These are phyloP conservation scores for Karalla daura DNA, from an alignment of 2,797 vertebrate genomes.

Conservation along the genomic window DNA sequence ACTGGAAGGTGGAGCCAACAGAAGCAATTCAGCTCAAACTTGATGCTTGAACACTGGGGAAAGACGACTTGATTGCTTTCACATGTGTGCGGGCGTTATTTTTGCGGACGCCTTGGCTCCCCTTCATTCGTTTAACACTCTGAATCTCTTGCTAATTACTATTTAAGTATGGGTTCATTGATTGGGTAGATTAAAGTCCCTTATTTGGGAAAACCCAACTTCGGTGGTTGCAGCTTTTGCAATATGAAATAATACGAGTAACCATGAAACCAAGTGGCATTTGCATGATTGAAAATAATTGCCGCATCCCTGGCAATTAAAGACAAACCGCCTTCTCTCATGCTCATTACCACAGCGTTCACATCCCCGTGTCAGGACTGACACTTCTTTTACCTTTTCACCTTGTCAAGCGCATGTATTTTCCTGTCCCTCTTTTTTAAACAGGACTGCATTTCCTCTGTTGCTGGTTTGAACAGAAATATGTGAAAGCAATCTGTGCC, in stretches of 20 bases:
- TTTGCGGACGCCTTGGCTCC: slow-evolving; percentile 14
- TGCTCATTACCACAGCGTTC: not conserved
- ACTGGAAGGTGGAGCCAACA: slow-evolving; percentile 35
- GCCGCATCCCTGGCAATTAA: not conserved
- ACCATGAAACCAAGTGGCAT: too few species aligned
- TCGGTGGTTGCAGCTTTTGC: slow-evolving; percentile 1
- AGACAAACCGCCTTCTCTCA: not conserved
- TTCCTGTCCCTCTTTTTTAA: not conserved
- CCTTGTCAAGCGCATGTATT: not conserved
- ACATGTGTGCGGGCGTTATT: slow-evolving; percentile 49
- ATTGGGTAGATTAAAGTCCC: not conserved
- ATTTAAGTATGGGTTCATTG: not conserved
- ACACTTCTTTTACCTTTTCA: slow-evolving; percentile 10
- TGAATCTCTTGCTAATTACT: not conserved
- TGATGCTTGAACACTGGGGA: slow-evolving; percentile 8
- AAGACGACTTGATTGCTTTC: slow-evolving; percentile 57
- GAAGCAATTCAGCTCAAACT: slow-evolving; percentile 46
- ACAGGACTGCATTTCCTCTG: slow-evolving; percentile 6
- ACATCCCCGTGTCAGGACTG: not conserved
- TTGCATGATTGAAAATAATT: not conserved
- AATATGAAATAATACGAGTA: too few species aligned
- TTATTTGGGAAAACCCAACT: not conserved
- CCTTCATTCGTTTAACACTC: slow-evolving; percentile 1
- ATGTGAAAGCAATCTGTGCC: slow-evolving; percentile 31
- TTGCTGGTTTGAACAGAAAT: slow-evolving; percentile 10